Evolutionary conservation across 2,797 vertebrate species (phyloP).

Genomic region (Amblyraja radiata): DNA sequence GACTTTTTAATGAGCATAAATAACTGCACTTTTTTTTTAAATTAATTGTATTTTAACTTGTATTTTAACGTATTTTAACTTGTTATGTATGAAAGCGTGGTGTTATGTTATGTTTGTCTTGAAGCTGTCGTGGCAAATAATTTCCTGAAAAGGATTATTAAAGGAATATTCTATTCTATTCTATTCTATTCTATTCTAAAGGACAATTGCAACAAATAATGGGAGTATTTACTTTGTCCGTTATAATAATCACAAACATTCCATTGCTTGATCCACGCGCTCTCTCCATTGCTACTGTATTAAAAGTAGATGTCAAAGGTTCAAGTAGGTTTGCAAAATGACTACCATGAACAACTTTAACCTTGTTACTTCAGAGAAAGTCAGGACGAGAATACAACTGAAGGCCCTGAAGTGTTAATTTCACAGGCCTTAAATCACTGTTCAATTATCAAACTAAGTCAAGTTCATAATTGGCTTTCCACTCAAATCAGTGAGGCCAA

Average conservation of each 20-base stretch:
- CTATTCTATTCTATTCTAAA: too few species aligned
- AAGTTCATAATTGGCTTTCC: constrained; percentile 94
- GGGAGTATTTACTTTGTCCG: not conserved
- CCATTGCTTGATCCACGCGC: not conserved
- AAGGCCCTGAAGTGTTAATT: constrained; percentile 85
- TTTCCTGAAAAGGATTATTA: too few species aligned
- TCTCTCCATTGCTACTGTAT: not conserved
- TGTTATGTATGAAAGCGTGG: too few species aligned
- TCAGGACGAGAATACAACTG: constrained; percentile 55
- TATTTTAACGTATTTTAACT: too few species aligned
- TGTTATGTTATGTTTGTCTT: too few species aligned
- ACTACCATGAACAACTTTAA: constrained; percentile 54
- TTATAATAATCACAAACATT: not conserved
- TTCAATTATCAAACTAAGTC: constrained; percentile 98
- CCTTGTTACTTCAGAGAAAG: constrained; percentile 57
- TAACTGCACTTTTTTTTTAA: too few species aligned
- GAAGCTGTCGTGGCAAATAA: too few species aligned
- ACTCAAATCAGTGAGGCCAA: constrained; percentile 86
- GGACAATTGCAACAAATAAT: constrained; percentile 22
- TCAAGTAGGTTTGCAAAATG: not conserved
- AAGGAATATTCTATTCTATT: too few species aligned
- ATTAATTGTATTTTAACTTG: too few species aligned
- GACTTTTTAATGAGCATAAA: too few species aligned
- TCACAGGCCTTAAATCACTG: constrained; percentile 80
- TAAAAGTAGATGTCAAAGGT: not conserved